A percentile compares a stretch with the other conserved stretches of the same genome.
Evolutionary conservation across 2,888 invertebrate species (phyloP).

Genomic region (Tetheella fluctuosa): DNA sequence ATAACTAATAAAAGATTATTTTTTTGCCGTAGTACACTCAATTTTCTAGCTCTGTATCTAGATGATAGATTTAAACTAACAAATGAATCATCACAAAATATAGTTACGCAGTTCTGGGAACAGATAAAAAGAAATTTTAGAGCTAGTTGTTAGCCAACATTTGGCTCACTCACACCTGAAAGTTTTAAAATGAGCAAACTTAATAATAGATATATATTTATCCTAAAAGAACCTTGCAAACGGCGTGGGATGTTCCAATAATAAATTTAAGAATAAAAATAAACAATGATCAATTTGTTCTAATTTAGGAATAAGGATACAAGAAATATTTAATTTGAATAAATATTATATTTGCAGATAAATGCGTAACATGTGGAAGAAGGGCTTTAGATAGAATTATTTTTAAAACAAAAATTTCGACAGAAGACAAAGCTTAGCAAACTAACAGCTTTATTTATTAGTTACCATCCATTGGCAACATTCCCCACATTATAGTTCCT

Average conservation of each 20-base stretch:
- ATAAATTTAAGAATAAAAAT: conserved; percentile 49
- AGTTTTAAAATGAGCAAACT: not conserved
- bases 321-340: not conserved
- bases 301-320: no score
- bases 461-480: conserved; percentile 56
- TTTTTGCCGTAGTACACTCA: not conserved
- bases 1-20: not conserved
- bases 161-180: conserved; percentile 37
- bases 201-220: conserved; percentile 21
- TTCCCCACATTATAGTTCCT: conserved; percentile 47
- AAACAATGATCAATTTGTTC: conserved; percentile 20
- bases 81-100: not conserved
- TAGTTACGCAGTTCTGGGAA: not conserved
- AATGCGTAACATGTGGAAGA: conserved; percentile 38
- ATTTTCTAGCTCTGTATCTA: not conserved
- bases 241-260: conserved; percentile 51
- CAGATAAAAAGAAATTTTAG: conserved; percentile 33
- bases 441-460: conserved; percentile 49
- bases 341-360: conserved; percentile 27
- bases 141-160: conserved; percentile 38
- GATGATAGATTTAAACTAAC: conserved; percentile 4
- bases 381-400: conserved; percentile 48
- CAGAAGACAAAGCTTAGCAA: conserved; percentile 52
- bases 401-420: conserved; percentile 56
- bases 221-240: conserved; percentile 54